Conservation (phyloP, 2,888 invertebrate genomes). For the Myopa tessellatipennis region DNA sequence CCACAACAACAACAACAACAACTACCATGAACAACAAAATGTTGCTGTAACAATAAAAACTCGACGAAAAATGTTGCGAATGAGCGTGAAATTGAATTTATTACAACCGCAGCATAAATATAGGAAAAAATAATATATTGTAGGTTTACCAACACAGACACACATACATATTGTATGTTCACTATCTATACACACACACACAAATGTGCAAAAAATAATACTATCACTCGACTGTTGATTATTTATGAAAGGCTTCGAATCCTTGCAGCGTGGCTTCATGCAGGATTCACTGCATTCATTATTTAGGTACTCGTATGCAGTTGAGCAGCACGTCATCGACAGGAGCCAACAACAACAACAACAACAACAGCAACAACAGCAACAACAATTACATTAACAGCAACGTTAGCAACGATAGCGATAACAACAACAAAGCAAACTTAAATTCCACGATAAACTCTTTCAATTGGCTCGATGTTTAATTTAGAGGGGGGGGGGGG, state of each 20-base stretch:
- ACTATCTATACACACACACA: neutral
- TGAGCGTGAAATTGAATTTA: slow-evolving; percentile 17
- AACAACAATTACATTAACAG: neutral
- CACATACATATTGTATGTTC: neutral
- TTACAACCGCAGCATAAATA: neutral
- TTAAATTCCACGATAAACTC: too few species aligned
- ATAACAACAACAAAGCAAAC: too few species aligned
- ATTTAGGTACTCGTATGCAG: neutral
- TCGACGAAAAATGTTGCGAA: neutral
- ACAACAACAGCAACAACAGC: neutral
- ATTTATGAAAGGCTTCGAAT: slow-evolving; percentile 21
- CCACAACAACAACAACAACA: too few species aligned
- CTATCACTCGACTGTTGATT: slow-evolving; percentile 3
- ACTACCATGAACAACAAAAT: neutral
- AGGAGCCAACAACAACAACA: neutral
- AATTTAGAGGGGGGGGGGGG: too few species aligned
- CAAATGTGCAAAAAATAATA: neutral
- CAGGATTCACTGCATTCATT: slow-evolving; percentile 7
- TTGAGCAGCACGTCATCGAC: slow-evolving; percentile 3
- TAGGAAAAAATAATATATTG: neutral
- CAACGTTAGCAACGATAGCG: neutral
- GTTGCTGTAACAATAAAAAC: neutral
- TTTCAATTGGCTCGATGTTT: neutral
- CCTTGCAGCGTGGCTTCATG: neutral
- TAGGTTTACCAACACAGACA: neutral